Percentiles rank a stretch among this genome's conserved stretches.
phyloP scores from a whole-genome alignment of 2,113 vertebrate species.

The Python bivittatus region DNA sequence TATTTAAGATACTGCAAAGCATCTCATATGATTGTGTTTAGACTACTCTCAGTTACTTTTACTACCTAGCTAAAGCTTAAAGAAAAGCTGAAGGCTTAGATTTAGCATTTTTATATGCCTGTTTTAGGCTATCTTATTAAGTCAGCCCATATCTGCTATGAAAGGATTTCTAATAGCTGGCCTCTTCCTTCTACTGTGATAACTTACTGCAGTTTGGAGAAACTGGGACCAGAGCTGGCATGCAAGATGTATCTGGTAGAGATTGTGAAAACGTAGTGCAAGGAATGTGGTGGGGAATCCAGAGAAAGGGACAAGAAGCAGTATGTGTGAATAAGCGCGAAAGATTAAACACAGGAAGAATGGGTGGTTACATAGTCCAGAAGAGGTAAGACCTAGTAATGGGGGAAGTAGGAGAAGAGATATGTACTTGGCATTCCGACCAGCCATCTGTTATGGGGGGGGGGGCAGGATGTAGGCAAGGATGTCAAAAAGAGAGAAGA shows the following conservation, averaged over 20 bases:
- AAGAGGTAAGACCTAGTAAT: neutral
- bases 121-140: constrained; percentile 3
- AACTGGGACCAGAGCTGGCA: neutral
- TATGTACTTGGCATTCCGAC: neutral
- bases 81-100: constrained; percentile 22
- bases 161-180: neutral
- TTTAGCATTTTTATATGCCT: constrained; percentile 29
- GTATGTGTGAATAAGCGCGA: neutral
- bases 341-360: neutral
- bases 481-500: neutral
- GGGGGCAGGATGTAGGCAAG: neutral
- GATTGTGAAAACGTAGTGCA: neutral
- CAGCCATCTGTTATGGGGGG: neutral
- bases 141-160: constrained; percentile 7
- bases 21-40: constrained; percentile 32
- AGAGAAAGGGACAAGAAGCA: neutral
- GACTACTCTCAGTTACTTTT: constrained; percentile 19
- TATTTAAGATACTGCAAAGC: constrained; percentile 9
- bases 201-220: neutral
- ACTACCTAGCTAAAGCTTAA: constrained; percentile 22
- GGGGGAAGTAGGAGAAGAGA: neutral
- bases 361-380: neutral
- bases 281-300: neutral
- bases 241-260: neutral
- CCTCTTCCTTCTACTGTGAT: neutral